Evolutionary conservation across 1,140 invertebrate genomes (phyloP).

Genomic region (Papilio dardanus): DNA sequence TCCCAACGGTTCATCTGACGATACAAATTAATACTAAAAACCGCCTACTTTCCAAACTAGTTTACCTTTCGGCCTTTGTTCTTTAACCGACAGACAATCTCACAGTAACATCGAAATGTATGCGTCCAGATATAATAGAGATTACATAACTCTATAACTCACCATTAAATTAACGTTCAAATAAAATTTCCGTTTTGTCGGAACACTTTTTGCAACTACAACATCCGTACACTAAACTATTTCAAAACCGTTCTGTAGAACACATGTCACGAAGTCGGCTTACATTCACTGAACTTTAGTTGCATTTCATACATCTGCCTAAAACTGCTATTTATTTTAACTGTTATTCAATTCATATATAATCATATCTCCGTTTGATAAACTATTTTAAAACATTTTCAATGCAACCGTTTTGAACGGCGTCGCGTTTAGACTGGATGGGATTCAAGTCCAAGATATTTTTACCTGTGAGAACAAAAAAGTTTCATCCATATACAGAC

Average conservation of each 20-base stretch:
- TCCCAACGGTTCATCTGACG: slow-evolving; percentile 43
- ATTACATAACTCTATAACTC: slow-evolving; percentile 40
- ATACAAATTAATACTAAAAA: slow-evolving; percentile 44
- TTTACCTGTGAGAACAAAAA: slow-evolving; percentile 78
- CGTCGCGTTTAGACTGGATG: slow-evolving; percentile 70
- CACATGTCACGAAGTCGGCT: slow-evolving; percentile 48
- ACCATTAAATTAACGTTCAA: slow-evolving; percentile 54
- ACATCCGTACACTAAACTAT: slow-evolving; percentile 59
- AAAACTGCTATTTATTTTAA: not conserved
- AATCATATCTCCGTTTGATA: slow-evolving; percentile 40
- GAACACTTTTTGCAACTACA: slow-evolving; percentile 44
- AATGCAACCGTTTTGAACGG: slow-evolving; percentile 46
- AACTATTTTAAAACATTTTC: slow-evolving; percentile 31
- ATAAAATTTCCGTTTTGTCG: slow-evolving; percentile 53
- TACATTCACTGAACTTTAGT: slow-evolving; percentile 29
- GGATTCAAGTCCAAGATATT: slow-evolving; percentile 68
- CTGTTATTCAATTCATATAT: slow-evolving; percentile 18
- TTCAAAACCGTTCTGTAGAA: slow-evolving; percentile 47
- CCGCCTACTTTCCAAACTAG: slow-evolving; percentile 55
- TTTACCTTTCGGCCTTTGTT: slow-evolving; percentile 55
- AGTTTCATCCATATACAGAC: slow-evolving; percentile 61
- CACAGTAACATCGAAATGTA: slow-evolving; percentile 31
- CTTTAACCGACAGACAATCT: slow-evolving; percentile 43
- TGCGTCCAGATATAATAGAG: not conserved
- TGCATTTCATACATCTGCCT: slow-evolving; percentile 10